A percentile compares a stretch with the other conserved stretches of the same genome.
Evolutionary conservation across 2,113 vertebrate genomes (phyloP).

Genomic region (Pongo pygmaeus): DNA sequence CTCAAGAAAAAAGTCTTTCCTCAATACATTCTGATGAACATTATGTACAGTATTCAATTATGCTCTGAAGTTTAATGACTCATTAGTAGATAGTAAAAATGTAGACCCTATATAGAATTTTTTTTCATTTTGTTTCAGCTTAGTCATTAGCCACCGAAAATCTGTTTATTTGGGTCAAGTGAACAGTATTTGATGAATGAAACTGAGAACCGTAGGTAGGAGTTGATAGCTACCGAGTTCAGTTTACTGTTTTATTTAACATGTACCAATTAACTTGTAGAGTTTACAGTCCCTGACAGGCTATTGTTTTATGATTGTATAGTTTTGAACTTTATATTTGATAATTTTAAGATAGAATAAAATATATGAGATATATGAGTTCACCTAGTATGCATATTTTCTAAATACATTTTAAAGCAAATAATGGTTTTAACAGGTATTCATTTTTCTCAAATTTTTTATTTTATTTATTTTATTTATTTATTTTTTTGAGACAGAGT

Average conservation of each 20-base stretch:
- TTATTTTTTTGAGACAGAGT: too few relatives aligned
- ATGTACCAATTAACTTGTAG: not conserved
- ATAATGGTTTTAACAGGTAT: not conserved
- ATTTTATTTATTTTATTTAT: too few relatives aligned
- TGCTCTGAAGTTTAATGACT: not conserved
- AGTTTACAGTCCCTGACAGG: not conserved
- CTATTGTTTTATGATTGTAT: not conserved
- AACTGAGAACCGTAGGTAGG: not conserved
- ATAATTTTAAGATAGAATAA: slow-evolving; percentile 3
- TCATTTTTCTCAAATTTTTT: not conserved
- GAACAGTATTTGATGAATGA: not conserved
- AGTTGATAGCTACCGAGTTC: not conserved
- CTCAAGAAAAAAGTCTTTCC: not conserved
- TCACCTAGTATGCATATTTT: not conserved
- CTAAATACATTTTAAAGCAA: not conserved
- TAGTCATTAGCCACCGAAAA: not conserved
- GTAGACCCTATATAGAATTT: not conserved
- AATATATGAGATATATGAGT: not conserved
- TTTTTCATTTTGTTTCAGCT: not conserved
- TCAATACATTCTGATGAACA: not conserved
- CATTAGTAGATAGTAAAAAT: not conserved
- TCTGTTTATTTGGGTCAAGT: slow-evolving; percentile 8
- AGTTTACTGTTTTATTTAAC: not conserved
- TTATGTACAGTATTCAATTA: not conserved
- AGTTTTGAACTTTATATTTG: slow-evolving; percentile 11